A percentile compares a stretch with the other conserved stretches of the same genome.
Evolutionary conservation across 2,888 invertebrate genomes (phyloP).

Genomic region (Conops quadrifasciatus): DNA sequence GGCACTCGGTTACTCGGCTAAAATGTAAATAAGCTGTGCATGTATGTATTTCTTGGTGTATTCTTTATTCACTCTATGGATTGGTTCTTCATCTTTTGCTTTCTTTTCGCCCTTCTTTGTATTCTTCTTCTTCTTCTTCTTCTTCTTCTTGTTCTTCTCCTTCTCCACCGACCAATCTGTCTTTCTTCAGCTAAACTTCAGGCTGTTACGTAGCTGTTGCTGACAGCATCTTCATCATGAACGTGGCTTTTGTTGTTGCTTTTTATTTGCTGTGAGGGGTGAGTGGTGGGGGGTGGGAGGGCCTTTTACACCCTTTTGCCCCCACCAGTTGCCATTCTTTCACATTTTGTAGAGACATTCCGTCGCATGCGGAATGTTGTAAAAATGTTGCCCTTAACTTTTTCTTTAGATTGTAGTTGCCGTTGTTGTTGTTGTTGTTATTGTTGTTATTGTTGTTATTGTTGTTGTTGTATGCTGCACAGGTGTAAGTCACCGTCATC

Average conservation of each 20-base stretch:
- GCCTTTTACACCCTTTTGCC: background rate
- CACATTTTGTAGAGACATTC: constrained; percentile 2
- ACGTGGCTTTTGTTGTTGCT: background rate
- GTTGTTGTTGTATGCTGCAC: background rate
- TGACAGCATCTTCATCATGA: too few relatives aligned
- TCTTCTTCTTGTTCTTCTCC: constrained; percentile 3
- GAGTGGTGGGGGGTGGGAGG: too few relatives aligned
- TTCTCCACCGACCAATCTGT: background rate
- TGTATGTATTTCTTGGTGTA: background rate
- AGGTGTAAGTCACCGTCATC: constrained; percentile 22
- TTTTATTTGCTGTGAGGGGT: background rate
- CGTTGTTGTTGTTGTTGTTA: constrained; percentile 14
- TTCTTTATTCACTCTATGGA: background rate
- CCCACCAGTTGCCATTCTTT: background rate
- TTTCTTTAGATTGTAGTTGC: background rate
- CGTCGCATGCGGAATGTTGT: constrained; percentile 12
- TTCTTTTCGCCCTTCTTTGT: constrained; percentile 1
- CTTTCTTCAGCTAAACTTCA: background rate
- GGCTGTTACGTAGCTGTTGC: too few relatives aligned
- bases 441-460: constrained; percentile 26
- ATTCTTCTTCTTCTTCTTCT: background rate
- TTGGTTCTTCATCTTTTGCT: background rate
- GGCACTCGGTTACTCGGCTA: constrained; percentile 30
- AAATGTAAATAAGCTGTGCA: constrained; percentile 25
- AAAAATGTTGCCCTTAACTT: background rate